phyloP scores from a whole-genome alignment of 2,888 invertebrate species.

The Hemithea aestivaria region DNA sequence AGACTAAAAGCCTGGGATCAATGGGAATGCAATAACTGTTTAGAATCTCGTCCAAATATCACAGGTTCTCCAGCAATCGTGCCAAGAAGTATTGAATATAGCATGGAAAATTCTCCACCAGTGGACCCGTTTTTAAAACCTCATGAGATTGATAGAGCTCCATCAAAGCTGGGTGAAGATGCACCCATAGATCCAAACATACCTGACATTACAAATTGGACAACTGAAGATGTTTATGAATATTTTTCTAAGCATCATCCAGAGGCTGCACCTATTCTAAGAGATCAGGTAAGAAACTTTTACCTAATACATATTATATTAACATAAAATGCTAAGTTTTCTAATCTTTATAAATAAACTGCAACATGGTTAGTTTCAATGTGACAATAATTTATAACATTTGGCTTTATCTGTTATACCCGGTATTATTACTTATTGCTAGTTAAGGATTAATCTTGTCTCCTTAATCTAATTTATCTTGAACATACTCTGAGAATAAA shows the following conservation, averaged over 20 bases:
- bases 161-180: conserved; percentile 59
- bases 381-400: too few relatives aligned
- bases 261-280: conserved; percentile 88
- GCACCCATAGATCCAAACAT: conserved; percentile 81
- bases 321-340: too few relatives aligned
- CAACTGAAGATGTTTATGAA: conserved; percentile 87
- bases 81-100: conserved; percentile 51
- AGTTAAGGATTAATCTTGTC: too few relatives aligned
- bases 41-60: conserved; percentile 60
- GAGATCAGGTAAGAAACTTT: conserved; percentile 88
- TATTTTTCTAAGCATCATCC: conserved; percentile 89
- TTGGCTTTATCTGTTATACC: too few relatives aligned
- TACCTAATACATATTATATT: too few relatives aligned
- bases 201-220: conserved; percentile 91
- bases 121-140: conserved; percentile 68
- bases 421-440: too few relatives aligned
- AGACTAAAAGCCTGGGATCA: conserved; percentile 79
- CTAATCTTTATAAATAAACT: too few relatives aligned
- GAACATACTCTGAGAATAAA: too few relatives aligned
- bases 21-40: conserved; percentile 87
- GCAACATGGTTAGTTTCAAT: too few relatives aligned
- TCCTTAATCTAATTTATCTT: too few relatives aligned
- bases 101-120: conserved; percentile 39
- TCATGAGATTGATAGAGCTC: conserved; percentile 65
- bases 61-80: conserved; percentile 57